Conservation (phyloP, 2,888 invertebrate genomes). For the Lasioglossum leucozonium region DNA sequence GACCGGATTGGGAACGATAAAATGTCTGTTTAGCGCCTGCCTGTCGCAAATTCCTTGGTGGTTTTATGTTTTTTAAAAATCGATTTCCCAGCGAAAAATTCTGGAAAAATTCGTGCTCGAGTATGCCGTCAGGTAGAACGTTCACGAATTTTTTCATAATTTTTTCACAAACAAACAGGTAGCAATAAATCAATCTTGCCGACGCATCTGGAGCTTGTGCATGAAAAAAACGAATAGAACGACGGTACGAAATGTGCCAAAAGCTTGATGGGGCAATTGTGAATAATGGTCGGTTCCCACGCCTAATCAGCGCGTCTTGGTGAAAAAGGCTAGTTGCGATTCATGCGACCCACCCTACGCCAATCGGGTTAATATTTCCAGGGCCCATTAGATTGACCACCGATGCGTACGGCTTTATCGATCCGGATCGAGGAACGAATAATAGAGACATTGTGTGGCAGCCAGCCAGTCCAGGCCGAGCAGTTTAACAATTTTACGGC, state of each 20-base stretch:
- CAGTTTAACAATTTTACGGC: slow-evolving; percentile 6
- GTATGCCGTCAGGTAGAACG: no score
- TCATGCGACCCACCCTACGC: background rate
- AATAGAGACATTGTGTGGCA: slow-evolving; percentile 50
- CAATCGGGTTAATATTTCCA: slow-evolving; percentile 17
- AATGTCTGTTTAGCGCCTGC: no score
- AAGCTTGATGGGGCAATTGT: background rate
- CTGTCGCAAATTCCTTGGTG: no score
- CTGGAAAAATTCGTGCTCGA: no score
- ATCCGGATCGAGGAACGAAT: slow-evolving; percentile 44
- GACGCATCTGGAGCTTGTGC: no score
- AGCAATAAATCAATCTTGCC: no score
- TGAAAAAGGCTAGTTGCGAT: background rate
- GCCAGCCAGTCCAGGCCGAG: slow-evolving; percentile 12
- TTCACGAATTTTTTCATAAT: no score
- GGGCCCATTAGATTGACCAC: slow-evolving; percentile 34
- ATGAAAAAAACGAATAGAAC: no score
- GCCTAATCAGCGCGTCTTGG: background rate
- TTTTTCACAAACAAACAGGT: no score
- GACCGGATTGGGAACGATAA: background rate
- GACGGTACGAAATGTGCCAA: no score
- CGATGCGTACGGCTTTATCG: slow-evolving; percentile 44
- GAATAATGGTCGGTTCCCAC: background rate
- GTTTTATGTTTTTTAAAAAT: no score
- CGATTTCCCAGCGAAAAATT: no score